Evolutionary conservation across 1,140 invertebrate species (phyloP).

Genomic region (Ostrea denselamellosa): DNA sequence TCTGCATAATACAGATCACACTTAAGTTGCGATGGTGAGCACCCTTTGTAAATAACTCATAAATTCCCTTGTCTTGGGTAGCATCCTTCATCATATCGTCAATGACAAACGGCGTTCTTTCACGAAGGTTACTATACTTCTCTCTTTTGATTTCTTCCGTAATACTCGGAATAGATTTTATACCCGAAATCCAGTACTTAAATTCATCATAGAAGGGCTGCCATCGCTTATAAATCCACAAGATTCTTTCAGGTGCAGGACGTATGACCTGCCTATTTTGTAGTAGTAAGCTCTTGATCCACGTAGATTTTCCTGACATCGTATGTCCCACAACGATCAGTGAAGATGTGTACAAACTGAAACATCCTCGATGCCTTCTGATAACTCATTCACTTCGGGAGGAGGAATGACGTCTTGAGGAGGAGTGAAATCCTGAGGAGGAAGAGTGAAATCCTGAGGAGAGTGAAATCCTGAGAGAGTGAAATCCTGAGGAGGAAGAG

Average conservation of each 20-base stretch:
- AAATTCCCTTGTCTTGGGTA: constrained; percentile 12
- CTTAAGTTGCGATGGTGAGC: neutral
- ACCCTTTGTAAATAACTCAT: too few species aligned
- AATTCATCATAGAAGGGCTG: constrained; percentile 42
- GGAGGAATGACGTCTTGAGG: constrained; percentile 8
- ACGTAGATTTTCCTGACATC: constrained; percentile 22
- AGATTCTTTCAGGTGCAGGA: constrained; percentile 35
- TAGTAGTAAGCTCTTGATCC: constrained; percentile 22
- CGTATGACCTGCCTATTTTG: constrained; percentile 10
- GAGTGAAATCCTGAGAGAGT: constrained; percentile 28
- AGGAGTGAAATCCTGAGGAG: constrained; percentile 26
- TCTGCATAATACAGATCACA: too few species aligned
- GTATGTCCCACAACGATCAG: constrained; percentile 39
- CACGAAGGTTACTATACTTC: neutral
- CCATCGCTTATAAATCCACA: constrained; percentile 50
- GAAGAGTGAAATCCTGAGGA: constrained; percentile 38
- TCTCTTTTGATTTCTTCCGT: neutral
- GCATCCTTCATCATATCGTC: constrained; percentile 56
- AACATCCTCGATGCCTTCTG: neutral
- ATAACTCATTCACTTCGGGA: neutral
- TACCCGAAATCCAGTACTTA: neutral
- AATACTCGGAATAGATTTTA: too few species aligned
- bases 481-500: constrained; percentile 16
- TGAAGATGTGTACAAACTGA: constrained; percentile 43
- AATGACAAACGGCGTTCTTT: constrained; percentile 38